Evolutionary conservation across 2,113 vertebrate species (phyloP).

Genomic region (Salvelinus alpinus): DNA sequence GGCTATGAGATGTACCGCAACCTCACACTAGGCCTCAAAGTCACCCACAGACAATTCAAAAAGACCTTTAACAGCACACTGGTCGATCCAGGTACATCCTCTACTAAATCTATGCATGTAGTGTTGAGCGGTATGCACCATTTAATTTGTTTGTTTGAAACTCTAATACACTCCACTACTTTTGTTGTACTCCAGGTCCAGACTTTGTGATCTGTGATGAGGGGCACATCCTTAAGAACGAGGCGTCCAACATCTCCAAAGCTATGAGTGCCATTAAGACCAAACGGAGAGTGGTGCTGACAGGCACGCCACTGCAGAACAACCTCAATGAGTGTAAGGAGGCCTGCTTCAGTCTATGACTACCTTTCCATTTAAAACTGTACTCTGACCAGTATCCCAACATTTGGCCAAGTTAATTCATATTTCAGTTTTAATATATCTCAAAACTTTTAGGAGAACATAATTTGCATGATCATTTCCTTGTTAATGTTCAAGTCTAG

Average conservation of each 20-base stretch:
- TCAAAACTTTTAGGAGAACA: no score
- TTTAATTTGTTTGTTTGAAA: conserved; percentile 67
- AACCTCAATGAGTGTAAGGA: conserved; percentile 93
- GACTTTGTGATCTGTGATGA: conserved; percentile 92
- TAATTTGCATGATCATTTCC: no score
- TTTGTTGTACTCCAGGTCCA: conserved; percentile 77
- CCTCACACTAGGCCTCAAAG: conserved; percentile 79
- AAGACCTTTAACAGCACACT: conserved; percentile 81
- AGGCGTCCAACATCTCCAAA: conserved; percentile 87
- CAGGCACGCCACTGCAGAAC: conserved; percentile 95
- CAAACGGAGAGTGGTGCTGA: conserved; percentile 88
- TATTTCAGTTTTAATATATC: neutral
- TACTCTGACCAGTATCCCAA: neutral
- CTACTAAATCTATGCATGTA: neutral
- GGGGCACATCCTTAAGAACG: conserved; percentile 93
- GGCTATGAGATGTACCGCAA: conserved; percentile 94
- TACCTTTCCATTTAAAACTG: neutral
- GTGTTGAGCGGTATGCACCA: conserved; percentile 57
- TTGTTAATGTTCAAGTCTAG: no score
- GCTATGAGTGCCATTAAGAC: conserved; percentile 89
- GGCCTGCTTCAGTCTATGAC: neutral
- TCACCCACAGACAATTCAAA: conserved; percentile 77
- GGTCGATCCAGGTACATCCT: conserved; percentile 87
- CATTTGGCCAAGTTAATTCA: neutral
- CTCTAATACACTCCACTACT: neutral